A percentile compares a stretch with the other conserved stretches of the same genome.
Conservation (phyloP, 2,888 invertebrate genomes). For the Oxyteleia sp. region DNA sequence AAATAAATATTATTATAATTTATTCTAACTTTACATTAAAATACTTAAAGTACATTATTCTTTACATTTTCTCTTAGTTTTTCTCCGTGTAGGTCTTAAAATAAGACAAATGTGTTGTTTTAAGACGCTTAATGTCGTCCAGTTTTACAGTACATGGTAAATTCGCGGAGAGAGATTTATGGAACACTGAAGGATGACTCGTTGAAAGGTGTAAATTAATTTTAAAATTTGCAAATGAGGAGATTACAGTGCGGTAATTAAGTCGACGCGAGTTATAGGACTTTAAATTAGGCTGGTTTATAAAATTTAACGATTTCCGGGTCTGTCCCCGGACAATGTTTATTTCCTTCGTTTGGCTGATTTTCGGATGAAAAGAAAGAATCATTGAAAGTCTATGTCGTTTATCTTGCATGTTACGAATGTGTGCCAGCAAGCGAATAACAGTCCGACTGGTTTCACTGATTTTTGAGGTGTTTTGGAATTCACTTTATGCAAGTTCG, state of each 20-base stretch:
- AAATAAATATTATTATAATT: no score
- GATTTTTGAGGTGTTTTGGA: slow-evolving; percentile 2
- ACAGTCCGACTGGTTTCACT: slow-evolving; percentile 39
- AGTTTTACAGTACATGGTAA: background rate
- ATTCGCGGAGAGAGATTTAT: no score
- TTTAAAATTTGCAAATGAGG: background rate
- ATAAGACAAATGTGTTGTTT: no score
- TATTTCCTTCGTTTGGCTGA: slow-evolving; percentile 11
- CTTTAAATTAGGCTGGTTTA: slow-evolving; percentile 9
- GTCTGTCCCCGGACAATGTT: background rate
- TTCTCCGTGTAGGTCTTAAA: no score
- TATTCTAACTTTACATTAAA: no score
- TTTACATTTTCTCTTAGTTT: no score
- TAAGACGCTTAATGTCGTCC: no score
- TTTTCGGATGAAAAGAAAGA: slow-evolving; percentile 25
- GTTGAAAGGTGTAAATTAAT: background rate
- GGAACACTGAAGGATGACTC: background rate
- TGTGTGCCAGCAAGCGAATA: slow-evolving; percentile 40
- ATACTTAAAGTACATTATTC: no score
- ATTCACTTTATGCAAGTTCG: no score
- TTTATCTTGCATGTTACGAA: slow-evolving; percentile 41
- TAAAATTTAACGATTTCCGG: slow-evolving; percentile 31
- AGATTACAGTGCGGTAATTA: background rate
- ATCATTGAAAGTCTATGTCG: slow-evolving; percentile 22
- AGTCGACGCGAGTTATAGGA: slow-evolving; percentile 1